Conservation (phyloP, 2,888 invertebrate genomes). For the Cartodere bifasciata region DNA sequence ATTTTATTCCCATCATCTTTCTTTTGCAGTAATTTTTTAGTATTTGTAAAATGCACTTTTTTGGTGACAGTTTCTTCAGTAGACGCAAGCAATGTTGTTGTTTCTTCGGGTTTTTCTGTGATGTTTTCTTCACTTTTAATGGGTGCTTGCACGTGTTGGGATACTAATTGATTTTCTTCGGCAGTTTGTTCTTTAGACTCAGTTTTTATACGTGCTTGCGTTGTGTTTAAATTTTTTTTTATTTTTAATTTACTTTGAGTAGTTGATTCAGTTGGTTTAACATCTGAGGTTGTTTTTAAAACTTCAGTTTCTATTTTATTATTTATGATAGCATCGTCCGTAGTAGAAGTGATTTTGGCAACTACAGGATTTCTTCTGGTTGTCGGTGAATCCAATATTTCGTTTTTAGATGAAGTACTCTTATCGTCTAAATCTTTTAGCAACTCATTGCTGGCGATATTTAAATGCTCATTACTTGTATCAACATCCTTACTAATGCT, state of each 20-base stretch:
- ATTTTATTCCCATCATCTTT: too few relatives aligned
- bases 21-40: too few relatives aligned
- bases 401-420: too few relatives aligned
- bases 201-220: too few relatives aligned
- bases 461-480: too few relatives aligned
- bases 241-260: constrained; percentile 9
- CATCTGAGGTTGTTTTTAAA: constrained; percentile 15
- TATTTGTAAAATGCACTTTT: too few relatives aligned
- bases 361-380: constrained; percentile 18
- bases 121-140: constrained; percentile 17
- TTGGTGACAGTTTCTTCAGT: constrained; percentile 4
- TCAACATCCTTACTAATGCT: too few relatives aligned
- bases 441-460: too few relatives aligned
- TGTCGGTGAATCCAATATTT: too few relatives aligned
- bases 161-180: constrained; percentile 27
- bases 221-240: neutral
- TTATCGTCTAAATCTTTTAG: too few relatives aligned
- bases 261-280: constrained; percentile 19
- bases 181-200: constrained; percentile 19
- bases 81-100: constrained; percentile 8
- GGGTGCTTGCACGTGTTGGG: too few relatives aligned
- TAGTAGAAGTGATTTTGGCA: constrained; percentile 15
- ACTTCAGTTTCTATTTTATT: constrained; percentile 30
- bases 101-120: constrained; percentile 12
- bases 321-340: constrained; percentile 17